phyloP scores from a whole-genome alignment of 2,888 invertebrate genomes.

The Ceratothoa steindachneri region DNA sequence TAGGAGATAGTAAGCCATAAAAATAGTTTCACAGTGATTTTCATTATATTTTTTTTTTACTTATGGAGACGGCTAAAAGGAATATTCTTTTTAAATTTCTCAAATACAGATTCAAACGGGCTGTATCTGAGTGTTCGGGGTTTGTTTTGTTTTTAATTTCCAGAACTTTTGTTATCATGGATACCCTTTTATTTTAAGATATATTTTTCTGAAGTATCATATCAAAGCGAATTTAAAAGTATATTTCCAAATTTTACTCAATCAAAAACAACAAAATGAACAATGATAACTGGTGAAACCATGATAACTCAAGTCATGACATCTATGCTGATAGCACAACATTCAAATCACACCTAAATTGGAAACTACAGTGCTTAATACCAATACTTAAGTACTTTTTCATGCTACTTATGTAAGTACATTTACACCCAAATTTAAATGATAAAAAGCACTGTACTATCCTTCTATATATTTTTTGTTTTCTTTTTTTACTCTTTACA shows the following conservation, averaged over 20 bases:
- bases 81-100: background rate
- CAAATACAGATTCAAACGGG: background rate
- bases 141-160: background rate
- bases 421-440: background rate
- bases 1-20: background rate
- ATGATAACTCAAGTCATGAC: background rate
- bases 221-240: background rate
- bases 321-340: background rate
- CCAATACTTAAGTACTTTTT: background rate
- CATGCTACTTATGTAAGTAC: background rate
- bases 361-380: background rate
- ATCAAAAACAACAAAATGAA: no score
- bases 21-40: background rate
- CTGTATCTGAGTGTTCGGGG: background rate
- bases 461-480: background rate
- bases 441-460: background rate
- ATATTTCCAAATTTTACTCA: no score
- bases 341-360: background rate
- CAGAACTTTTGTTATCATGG: background rate
- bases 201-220: background rate
- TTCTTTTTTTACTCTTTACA: background rate
- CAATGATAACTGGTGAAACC: no score
- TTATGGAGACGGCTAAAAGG: background rate
- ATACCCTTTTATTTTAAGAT: background rate
- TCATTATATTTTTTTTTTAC: background rate